These are phyloP conservation scores for Plotosus lineatus DNA, from an alignment of 2,113 vertebrate species.

Conservation along the genomic window DNA sequence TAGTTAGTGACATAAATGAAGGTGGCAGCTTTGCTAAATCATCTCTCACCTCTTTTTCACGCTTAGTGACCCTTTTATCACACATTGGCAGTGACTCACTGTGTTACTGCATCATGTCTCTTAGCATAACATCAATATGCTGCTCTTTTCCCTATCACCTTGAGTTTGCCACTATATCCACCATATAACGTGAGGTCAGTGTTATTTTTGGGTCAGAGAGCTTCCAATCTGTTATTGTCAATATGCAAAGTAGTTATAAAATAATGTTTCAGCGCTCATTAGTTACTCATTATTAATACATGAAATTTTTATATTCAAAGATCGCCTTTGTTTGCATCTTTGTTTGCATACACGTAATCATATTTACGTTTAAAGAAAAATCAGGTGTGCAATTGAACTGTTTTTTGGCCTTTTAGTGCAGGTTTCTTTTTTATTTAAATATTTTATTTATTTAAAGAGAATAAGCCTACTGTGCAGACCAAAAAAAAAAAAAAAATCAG, in stretches of 20 bases:
- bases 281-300: neutral
- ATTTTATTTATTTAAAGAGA: neutral
- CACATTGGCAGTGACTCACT: conserved; percentile 26
- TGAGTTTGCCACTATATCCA: conserved; percentile 16
- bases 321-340: neutral
- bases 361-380: neutral
- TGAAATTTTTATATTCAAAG: neutral
- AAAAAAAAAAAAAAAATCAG: neutral
- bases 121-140: conserved; percentile 12
- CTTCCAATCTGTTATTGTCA: conserved; percentile 17
- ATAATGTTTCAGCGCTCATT: neutral
- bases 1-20: conserved; percentile 28
- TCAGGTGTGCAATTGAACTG: neutral
- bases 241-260: conserved; percentile 11
- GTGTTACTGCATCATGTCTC: conserved; percentile 5
- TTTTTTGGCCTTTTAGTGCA: neutral
- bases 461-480: neutral
- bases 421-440: conserved; percentile 1
- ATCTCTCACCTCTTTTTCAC: conserved; percentile 33
- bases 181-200: conserved; percentile 24
- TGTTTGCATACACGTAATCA: neutral
- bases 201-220: conserved; percentile 36
- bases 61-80: conserved; percentile 24
- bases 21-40: conserved; percentile 38
- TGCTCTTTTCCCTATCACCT: conserved; percentile 37